Evolutionary conservation across 2,797 vertebrate species (phyloP), one percentile per base, ranked within the genome.

Genomic region (Cuculus canorus): DNA sequence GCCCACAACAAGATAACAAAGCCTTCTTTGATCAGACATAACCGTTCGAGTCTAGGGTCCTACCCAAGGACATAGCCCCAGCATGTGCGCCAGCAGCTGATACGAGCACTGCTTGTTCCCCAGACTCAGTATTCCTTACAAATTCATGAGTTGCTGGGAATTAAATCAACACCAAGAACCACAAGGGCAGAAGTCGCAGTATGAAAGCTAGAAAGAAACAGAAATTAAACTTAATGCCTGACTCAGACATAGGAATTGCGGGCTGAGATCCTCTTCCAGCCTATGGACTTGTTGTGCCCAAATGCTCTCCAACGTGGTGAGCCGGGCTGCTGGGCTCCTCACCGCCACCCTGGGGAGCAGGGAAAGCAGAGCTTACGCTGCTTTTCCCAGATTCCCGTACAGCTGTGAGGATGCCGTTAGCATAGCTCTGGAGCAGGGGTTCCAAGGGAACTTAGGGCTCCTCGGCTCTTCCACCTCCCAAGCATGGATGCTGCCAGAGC

Each of bases 291-390:
- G 45, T 71, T 30, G 6, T 1, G 5, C 33, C 50, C 24, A 13
- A 71, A 56, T 21, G 6, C 11, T 17, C 47, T 32, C n/a, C 53
- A 48, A 24, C 5, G 9, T 0, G 0, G 47, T 1, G 5, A 80
- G 68, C 30, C 5, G 11, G 12, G 11, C 57, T 59, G 75, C 61
- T 57, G 53, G 39, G 63, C 47, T 88, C 12, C 2, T 21, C 45
- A 64, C 27, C 25, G 1, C 39, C 54, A 32, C 21, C 39, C 48
- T 3, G 23, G 27, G 45, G 11, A 72, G 52, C 30, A 65, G 61
- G 53, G 61, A 50, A 81, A 84, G 52, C 1, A 11, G 65, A 70
- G 53, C 28, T 66, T 22, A 3, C 24, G 9, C 33, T 2, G 5
- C 54, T 43, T 50, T 8, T 21, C 22, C 35, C 27, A 39, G 41